Conservation (phyloP, 2,888 invertebrate genomes). For the Oegoconia quadripuncta region DNA sequence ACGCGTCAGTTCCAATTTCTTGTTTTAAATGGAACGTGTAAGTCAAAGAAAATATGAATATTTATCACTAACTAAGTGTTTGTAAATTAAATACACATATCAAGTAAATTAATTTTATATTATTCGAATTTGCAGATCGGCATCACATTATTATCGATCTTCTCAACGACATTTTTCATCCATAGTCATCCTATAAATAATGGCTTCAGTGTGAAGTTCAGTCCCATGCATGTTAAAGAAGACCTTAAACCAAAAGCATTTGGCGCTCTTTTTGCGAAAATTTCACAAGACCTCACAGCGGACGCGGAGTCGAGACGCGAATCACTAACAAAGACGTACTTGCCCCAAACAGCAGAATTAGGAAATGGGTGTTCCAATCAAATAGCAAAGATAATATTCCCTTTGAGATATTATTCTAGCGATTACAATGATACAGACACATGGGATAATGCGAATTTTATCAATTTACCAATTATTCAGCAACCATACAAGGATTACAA, state of each 20-base stretch:
- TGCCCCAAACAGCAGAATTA: slow-evolving; percentile 24
- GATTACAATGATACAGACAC: slow-evolving; percentile 1
- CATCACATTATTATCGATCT: slow-evolving; percentile 25
- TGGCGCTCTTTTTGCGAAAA: slow-evolving; percentile 42
- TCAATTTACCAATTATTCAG: slow-evolving; percentile 48
- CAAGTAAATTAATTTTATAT: background rate
- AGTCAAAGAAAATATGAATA: slow-evolving; percentile 18
- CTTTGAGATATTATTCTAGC: slow-evolving; percentile 14
- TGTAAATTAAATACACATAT: background rate
- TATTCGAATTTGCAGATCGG: slow-evolving; percentile 32
- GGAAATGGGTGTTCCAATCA: slow-evolving; percentile 43
- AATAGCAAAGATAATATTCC: slow-evolving; percentile 41
- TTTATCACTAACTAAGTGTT: background rate
- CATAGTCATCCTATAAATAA: slow-evolving; percentile 45
- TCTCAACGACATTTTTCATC: slow-evolving; percentile 22
- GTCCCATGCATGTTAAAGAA: slow-evolving; percentile 37
- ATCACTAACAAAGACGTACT: background rate
- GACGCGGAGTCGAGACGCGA: slow-evolving; percentile 20
- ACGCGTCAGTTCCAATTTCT: background rate
- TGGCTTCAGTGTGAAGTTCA: slow-evolving; percentile 47
- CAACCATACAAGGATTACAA: slow-evolving; percentile 50
- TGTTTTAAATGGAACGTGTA: slow-evolving; percentile 30
- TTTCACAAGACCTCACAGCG: slow-evolving; percentile 35
- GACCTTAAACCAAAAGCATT: slow-evolving; percentile 32
- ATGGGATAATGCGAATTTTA: slow-evolving; percentile 23